A percentile compares a stretch with the other conserved stretches of the same genome.
These are phyloP conservation scores for Strigamia maritima DNA, from an alignment of 2,888 invertebrate species.

Conservation along the genomic window DNA sequence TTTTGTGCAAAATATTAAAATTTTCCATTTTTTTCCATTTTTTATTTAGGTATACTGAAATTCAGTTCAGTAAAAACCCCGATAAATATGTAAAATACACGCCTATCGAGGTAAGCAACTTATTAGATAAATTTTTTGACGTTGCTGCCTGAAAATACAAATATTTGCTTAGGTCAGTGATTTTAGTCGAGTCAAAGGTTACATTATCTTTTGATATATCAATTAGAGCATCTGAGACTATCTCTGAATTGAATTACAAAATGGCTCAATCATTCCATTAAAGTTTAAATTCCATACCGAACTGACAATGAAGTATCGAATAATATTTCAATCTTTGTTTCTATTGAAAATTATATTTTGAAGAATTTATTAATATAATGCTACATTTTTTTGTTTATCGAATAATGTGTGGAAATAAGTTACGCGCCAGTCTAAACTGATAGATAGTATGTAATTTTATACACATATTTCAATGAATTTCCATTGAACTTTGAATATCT, in stretches of 20 bases:
- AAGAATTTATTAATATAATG: not conserved
- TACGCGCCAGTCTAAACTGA: not conserved
- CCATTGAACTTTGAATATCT: not conserved
- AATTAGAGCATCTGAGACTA: conserved; percentile 30
- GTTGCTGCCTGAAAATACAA: conserved; percentile 61
- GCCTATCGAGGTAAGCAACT: conserved; percentile 75
- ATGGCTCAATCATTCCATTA: conserved; percentile 1
- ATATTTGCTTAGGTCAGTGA: not conserved
- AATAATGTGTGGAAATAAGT: not conserved
- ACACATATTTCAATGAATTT: not conserved
- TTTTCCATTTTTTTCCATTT: conserved; percentile 9
- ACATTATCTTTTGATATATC: conserved; percentile 2
- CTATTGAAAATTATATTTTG: too few relatives aligned
- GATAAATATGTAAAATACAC: conserved; percentile 90
- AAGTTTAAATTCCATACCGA: not conserved
- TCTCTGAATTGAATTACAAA: conserved; percentile 3
- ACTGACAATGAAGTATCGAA: too few relatives aligned
- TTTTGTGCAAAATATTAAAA: not conserved
- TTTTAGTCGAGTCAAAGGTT: not conserved
- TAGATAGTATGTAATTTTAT: not conserved
- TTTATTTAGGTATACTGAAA: conserved; percentile 61
- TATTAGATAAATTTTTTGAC: conserved; percentile 89
- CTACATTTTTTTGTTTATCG: not conserved
- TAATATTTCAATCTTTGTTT: too few relatives aligned
- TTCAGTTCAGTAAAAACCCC: conserved; percentile 86